These are phyloP conservation scores for Ariopsis seemanni DNA, from an alignment of 2,113 vertebrate genomes.

Conservation along the genomic window DNA sequence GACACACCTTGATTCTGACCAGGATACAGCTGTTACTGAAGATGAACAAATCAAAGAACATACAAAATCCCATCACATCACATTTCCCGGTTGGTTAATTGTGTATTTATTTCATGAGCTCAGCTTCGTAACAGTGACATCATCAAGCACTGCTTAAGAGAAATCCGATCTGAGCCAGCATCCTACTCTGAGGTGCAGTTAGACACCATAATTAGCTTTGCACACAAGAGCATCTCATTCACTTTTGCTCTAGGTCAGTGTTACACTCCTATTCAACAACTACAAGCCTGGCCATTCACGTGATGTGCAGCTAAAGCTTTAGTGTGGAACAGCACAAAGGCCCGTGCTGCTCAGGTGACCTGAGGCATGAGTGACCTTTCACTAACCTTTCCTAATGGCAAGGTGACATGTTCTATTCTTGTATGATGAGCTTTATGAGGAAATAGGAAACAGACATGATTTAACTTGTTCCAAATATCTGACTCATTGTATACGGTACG, in stretches of 20 bases:
- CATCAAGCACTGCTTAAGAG: not conserved
- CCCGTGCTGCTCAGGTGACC: slow-evolving; percentile 20
- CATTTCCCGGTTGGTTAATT: not conserved
- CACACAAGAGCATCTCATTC: slow-evolving; percentile 21
- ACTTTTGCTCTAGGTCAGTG: slow-evolving; percentile 14
- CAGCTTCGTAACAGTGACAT: not conserved
- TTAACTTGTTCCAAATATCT: not conserved
- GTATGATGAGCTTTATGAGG: not conserved
- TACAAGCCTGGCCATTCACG: not conserved
- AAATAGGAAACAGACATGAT: not conserved
- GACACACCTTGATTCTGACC: not conserved
- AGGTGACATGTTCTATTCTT: not conserved
- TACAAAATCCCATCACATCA: not conserved
- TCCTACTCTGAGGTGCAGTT: not conserved
- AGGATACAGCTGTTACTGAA: not conserved
- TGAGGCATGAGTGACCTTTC: slow-evolving; percentile 9
- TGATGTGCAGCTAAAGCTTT: slow-evolving; percentile 8
- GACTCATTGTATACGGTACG: too few relatives aligned
- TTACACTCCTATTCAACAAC: slow-evolving; percentile 17
- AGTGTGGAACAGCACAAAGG: slow-evolving; percentile 17
- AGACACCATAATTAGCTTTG: slow-evolving; percentile 16
- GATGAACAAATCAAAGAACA: not conserved
- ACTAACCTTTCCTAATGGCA: slow-evolving; percentile 12
- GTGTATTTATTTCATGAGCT: not conserved
- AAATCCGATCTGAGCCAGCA: slow-evolving; percentile 14